Evolutionary conservation across 2,888 invertebrate species (phyloP), one percentile per base, ranked within the genome.

Genomic region (Lypha dubia): DNA sequence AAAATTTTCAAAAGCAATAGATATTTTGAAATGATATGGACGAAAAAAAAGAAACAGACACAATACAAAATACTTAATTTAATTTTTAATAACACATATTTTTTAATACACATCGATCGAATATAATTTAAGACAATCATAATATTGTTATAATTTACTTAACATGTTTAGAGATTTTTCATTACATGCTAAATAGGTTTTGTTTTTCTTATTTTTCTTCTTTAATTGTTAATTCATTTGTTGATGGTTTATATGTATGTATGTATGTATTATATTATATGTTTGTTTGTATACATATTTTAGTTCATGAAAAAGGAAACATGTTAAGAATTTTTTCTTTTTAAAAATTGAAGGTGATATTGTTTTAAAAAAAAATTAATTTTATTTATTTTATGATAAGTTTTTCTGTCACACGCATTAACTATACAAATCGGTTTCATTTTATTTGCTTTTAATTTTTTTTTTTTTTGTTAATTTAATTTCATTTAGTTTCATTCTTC

Each of bases 121-220:
- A 38, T 82, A 58, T 38, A 65, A 60, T 68, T 80, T 24, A 49
- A 32, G 22, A 53, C 44, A 53, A 41, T 38, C 22, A 63, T 60
- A 62, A 38, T 65, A 28, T 46, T 53, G 32, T 70, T 17, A 7
- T 24, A 17, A 20, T 22, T 74, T 60, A 44, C 53, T 83, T 73
- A 60, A 79, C 46, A 60, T 56, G 51, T 20, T 68, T 60, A 60
- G 56, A 71, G n/a, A n/a, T n/a, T 80, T 65, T 60, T 35, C 51
- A 56, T 75, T 56, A 75, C 51, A 71, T 85, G 65, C 67, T 81
- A 44, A 44, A 71, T 71, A 81, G 63, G 51, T 38, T 73, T 71
- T 80, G 56, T 80, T 76, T n/a, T n/a, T n/a, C n/a, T n/a, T n/a
- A n/a, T n/a, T n/a, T n/a, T n/a, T n/a, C n/a, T n/a, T n/a, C n/a